These are phyloP conservation scores for Nanorana parkeri DNA, from an alignment of 2,113 vertebrate species.

Conservation along the genomic window DNA sequence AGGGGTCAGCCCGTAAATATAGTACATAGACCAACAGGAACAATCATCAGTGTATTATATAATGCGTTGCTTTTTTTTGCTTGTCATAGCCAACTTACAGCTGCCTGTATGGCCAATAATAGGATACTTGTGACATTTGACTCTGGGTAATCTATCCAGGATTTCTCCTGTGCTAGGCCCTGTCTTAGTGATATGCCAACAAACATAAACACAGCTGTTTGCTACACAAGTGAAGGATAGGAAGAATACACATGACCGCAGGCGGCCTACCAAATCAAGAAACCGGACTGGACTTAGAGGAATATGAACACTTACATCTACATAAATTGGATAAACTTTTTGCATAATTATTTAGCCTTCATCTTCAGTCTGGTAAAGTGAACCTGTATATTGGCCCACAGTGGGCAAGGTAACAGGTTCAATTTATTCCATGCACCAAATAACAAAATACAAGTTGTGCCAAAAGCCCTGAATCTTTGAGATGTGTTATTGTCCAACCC, in stretches of 20 bases:
- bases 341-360: too few species aligned
- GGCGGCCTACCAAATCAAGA: neutral
- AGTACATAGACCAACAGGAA: too few species aligned
- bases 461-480: too few species aligned
- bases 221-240: neutral
- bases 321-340: too few species aligned
- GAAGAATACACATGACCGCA: neutral
- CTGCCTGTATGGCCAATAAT: slow-evolving; percentile 57
- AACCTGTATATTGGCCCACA: too few species aligned
- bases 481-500: too few species aligned
- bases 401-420: too few species aligned
- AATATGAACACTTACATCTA: too few species aligned
- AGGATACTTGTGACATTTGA: slow-evolving; percentile 50
- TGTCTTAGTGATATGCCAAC: slow-evolving; percentile 22
- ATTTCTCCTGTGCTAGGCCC: slow-evolving; percentile 55
- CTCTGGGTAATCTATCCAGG: slow-evolving; percentile 57
- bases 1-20: too few species aligned
- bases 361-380: too few species aligned
- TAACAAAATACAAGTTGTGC: too few species aligned
- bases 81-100: neutral
- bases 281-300: neutral
- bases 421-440: too few species aligned
- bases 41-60: neutral
- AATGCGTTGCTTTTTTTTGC: neutral
- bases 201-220: slow-evolving; percentile 42